Evolutionary conservation across 2,888 invertebrate species (phyloP).

Genomic region (Nomada ferruginata): DNA sequence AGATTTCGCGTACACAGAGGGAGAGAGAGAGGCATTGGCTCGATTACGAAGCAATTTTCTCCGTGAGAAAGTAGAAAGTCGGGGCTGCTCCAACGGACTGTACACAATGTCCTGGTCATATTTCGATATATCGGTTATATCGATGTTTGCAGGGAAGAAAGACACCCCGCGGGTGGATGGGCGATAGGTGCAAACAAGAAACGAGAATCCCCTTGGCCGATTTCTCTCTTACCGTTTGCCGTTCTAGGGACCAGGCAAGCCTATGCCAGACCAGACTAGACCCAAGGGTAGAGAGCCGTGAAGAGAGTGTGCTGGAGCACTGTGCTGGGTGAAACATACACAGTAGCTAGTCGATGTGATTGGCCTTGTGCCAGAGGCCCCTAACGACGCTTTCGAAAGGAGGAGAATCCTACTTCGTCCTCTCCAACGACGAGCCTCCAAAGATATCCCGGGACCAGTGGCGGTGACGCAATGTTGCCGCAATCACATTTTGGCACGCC

Average conservation of each 20-base stretch:
- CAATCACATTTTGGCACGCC: slow-evolving; percentile 83
- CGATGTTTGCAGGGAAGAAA: slow-evolving; percentile 74
- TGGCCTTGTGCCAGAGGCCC: slow-evolving; percentile 81
- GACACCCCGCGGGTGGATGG: slow-evolving; percentile 57
- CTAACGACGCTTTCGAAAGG: slow-evolving; percentile 83
- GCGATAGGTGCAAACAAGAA: slow-evolving; percentile 82
- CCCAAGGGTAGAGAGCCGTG: slow-evolving; percentile 43
- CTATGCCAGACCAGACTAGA: slow-evolving; percentile 69
- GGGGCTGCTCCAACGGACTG: slow-evolving; percentile 51
- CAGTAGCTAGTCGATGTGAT: slow-evolving; percentile 82
- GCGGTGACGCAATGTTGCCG: slow-evolving; percentile 82
- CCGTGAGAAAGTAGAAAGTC: slow-evolving; percentile 31
- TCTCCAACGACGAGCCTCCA: slow-evolving; percentile 77
- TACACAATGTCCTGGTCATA: slow-evolving; percentile 75
- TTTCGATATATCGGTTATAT: slow-evolving; percentile 80
- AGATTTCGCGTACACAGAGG: slow-evolving; percentile 20
- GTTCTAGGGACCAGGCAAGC: slow-evolving; percentile 41
- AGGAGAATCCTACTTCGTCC: slow-evolving; percentile 81
- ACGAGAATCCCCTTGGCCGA: slow-evolving; percentile 76
- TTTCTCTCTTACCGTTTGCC: slow-evolving; percentile 33
- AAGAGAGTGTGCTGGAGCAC: slow-evolving; percentile 39
- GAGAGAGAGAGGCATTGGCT: background rate
- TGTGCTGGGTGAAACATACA: slow-evolving; percentile 76
- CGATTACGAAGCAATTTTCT: slow-evolving; percentile 48
- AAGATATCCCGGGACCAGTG: slow-evolving; percentile 80